phyloP scores from a whole-genome alignment of 2,888 invertebrate genomes.

The Hyalella azteca region DNA sequence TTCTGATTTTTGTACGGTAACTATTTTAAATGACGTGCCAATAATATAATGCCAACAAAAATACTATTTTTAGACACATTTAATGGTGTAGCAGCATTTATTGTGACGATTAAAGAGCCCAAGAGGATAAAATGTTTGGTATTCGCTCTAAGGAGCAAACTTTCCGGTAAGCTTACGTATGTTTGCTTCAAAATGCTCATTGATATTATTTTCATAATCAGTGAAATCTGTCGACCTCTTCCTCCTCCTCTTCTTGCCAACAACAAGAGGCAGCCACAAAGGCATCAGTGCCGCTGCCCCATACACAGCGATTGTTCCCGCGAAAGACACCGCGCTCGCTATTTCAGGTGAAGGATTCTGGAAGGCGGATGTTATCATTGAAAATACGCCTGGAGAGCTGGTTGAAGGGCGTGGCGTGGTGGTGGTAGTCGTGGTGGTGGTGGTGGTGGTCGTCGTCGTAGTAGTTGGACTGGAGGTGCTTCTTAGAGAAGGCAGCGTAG shows the following conservation, averaged over 20 bases:
- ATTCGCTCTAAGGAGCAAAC: too few relatives aligned
- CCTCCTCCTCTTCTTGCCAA: slow-evolving; percentile 43
- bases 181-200: too few relatives aligned
- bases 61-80: too few relatives aligned
- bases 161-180: too few relatives aligned
- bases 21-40: too few relatives aligned
- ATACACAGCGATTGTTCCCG: slow-evolving; percentile 48
- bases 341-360: slow-evolving; percentile 38
- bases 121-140: too few relatives aligned
- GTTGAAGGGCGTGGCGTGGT: not conserved
- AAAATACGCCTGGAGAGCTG: slow-evolving; percentile 38
- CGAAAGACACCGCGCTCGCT: slow-evolving; percentile 36
- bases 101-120: too few relatives aligned
- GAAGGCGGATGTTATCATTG: slow-evolving; percentile 36
- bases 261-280: slow-evolving; percentile 47
- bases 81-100: too few relatives aligned
- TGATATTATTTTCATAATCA: too few relatives aligned
- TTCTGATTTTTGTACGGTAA: too few relatives aligned
- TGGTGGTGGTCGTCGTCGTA: slow-evolving; percentile 12
- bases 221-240: too few relatives aligned
- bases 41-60: too few relatives aligned
- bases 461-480: not conserved
- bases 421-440: slow-evolving; percentile 40
- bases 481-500: slow-evolving; percentile 7
- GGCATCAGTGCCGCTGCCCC: slow-evolving; percentile 51